Conservation (phyloP, 1,140 invertebrate species). For the Melitaea cinxia region DNA sequence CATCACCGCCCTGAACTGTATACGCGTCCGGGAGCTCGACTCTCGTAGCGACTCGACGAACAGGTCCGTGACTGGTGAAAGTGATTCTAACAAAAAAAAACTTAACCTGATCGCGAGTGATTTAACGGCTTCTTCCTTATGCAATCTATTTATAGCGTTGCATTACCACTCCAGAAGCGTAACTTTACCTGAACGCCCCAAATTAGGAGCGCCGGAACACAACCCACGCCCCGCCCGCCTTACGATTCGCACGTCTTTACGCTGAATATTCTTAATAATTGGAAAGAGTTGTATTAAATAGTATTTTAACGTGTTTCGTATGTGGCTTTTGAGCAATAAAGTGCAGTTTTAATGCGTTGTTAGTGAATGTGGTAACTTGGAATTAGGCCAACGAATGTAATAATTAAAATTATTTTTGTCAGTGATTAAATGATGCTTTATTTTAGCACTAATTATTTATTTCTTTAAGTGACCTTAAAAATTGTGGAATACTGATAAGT, state of each 20-base stretch:
- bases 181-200: slow-evolving; percentile 80
- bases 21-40: slow-evolving; percentile 72
- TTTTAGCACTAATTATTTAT: slow-evolving; percentile 37
- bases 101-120: slow-evolving; percentile 55
- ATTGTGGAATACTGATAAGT: slow-evolving; percentile 10
- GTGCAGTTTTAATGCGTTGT: slow-evolving; percentile 66
- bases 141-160: slow-evolving; percentile 74
- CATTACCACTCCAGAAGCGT: slow-evolving; percentile 67
- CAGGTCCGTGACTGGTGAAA: slow-evolving; percentile 77
- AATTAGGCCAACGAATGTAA: slow-evolving; percentile 67
- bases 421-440: slow-evolving; percentile 54
- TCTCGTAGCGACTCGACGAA: slow-evolving; percentile 80
- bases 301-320: slow-evolving; percentile 48
- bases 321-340: slow-evolving; percentile 66
- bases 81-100: slow-evolving; percentile 48
- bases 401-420: slow-evolving; percentile 62
- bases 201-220: slow-evolving; percentile 73
- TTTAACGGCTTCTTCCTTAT: slow-evolving; percentile 61
- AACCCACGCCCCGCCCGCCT: slow-evolving; percentile 63
- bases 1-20: slow-evolving; percentile 72
- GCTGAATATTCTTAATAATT: slow-evolving; percentile 45
- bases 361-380: slow-evolving; percentile 72
- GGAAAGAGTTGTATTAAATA: slow-evolving; percentile 51
- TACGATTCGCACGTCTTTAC: slow-evolving; percentile 47
- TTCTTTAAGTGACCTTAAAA: slow-evolving; percentile 20